Conservation (phyloP, 1,140 invertebrate genomes). For the Octopus sinensis region DNA sequence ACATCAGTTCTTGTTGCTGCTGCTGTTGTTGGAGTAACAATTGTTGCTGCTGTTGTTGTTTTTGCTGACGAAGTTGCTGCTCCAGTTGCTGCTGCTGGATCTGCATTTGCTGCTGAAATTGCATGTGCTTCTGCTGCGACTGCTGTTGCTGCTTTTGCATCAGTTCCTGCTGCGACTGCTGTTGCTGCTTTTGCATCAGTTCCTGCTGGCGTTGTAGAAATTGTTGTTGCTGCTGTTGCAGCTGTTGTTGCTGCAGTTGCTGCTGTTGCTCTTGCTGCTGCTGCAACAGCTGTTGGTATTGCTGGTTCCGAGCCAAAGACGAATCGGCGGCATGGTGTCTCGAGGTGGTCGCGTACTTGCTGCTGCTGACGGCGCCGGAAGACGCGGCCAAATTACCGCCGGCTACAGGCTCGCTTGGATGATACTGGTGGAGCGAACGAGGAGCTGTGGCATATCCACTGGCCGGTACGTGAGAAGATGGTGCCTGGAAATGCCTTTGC, state of each 20-base stretch:
- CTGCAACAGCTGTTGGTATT: neutral
- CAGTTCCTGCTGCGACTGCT: neutral
- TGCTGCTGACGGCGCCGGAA: too few relatives aligned
- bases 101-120: neutral
- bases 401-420: too few relatives aligned
- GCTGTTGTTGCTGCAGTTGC: constrained; percentile 26
- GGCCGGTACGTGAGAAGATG: too few relatives aligned
- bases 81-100: neutral
- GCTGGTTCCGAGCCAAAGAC: too few relatives aligned
- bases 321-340: too few relatives aligned
- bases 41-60: neutral
- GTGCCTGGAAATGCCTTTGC: too few relatives aligned
- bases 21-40: neutral
- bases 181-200: constrained; percentile 20
- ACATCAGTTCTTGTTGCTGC: neutral
- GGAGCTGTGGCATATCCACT: too few relatives aligned
- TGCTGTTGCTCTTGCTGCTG: constrained; percentile 21
- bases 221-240: constrained; percentile 20
- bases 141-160: neutral
- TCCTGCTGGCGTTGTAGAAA: constrained; percentile 19
- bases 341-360: too few relatives aligned
- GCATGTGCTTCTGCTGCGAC: constrained; percentile 21
- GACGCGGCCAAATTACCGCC: too few relatives aligned
- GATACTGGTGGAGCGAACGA: too few relatives aligned
- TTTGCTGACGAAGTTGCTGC: neutral